These are phyloP conservation scores for Sarcophaga bullata DNA, from an alignment of 1,140 invertebrate species.

Conservation along the genomic window DNA sequence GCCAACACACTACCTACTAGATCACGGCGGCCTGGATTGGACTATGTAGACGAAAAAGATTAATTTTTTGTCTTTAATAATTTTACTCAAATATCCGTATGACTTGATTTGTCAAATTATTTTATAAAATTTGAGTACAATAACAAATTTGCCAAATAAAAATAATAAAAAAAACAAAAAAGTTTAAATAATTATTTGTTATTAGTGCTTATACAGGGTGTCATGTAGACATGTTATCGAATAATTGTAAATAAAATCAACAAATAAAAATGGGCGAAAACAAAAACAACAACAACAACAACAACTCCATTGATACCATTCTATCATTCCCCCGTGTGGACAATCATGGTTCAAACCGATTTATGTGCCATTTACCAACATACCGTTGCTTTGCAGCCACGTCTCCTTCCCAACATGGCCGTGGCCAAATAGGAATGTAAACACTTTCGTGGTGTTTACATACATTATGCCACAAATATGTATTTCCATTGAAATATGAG, in stretches of 20 bases:
- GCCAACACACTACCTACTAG: no score
- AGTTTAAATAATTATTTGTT: not conserved
- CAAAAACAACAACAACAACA: not conserved
- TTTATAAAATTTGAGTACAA: not conserved
- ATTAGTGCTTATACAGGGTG: not conserved
- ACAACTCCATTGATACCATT: not conserved
- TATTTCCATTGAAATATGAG: constrained; percentile 3
- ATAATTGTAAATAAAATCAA: constrained; percentile 10
- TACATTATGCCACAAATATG: constrained; percentile 25
- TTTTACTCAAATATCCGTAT: no score
- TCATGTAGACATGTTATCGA: not conserved
- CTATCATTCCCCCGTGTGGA: not conserved
- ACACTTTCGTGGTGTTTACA: constrained; percentile 1
- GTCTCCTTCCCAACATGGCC: not conserved
- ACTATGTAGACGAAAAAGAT: no score
- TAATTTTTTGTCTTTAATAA: no score
- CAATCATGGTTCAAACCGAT: not conserved
- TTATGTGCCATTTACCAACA: not conserved
- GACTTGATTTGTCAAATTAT: not conserved
- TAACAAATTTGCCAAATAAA: not conserved
- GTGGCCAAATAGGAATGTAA: not conserved
- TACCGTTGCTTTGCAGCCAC: not conserved
- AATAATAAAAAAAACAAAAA: not conserved
- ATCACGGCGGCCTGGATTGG: no score
- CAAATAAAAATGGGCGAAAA: not conserved